Evolutionary conservation across 1,140 invertebrate species (phyloP), one percentile per base, ranked within the genome.

Genomic region (Zaprionus capensis): DNA sequence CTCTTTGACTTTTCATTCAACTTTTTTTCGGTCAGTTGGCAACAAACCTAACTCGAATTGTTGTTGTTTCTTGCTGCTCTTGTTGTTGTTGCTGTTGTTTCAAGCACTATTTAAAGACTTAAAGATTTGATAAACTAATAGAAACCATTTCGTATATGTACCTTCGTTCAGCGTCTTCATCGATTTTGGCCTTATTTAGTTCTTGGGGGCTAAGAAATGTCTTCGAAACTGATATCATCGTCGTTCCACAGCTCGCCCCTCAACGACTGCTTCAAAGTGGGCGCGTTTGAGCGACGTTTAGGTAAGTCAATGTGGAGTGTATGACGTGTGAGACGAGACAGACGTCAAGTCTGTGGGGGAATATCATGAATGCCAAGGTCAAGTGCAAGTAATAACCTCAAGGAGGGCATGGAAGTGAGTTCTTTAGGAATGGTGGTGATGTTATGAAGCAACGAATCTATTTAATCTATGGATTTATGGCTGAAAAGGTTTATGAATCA

Each of bases 211-310:
- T 71, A 56, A 74, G 76, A 81, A 83, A 92, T 92, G 91, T 81
- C 91, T 82, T 83, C 91, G 58, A 91, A 90, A 90, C 84, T 92
- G 76, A 90, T 91, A 80, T 92, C 91, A 87, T 91, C 91, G 73
- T 92, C 91, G 82, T 91, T 92, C 78, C 79, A 92, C 74, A 92
- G 91, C 71, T 77, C 87, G 67, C 87, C 85, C 71, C 86, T 90
- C 49, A 92, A 80, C 66, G 91, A 92, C 70, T 90, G 82, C 65
- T 92, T 92, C 61, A 92, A 92, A 81, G 91, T 92, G 78, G 91
- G 91, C 91, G 91, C 61, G 61, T 92, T 92, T 71, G 91, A 92
- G 83, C 76, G 91, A 84, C 91, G 91, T 78, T 76, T 92, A 67
- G 91, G 91, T 92, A 92, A 92, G 91, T 92, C 36, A 24, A 75